Evolutionary conservation across 2,888 invertebrate species (phyloP).

Genomic region (Abrostola triplasia): DNA sequence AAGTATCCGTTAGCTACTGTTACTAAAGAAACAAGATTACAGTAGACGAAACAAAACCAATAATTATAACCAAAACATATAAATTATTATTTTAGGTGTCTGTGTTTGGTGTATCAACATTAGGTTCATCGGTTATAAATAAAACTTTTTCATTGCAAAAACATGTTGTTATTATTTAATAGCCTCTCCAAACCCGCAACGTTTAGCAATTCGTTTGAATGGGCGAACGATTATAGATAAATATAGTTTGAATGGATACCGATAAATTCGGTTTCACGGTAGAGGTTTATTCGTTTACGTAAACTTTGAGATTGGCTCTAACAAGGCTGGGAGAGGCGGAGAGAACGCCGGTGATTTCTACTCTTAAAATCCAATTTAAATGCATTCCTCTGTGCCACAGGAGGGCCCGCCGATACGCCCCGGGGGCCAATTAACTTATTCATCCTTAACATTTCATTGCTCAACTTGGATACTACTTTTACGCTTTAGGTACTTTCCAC

Average conservation of each 20-base stretch:
- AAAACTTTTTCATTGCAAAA: constrained; percentile 13
- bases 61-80: too few relatives aligned
- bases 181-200: constrained; percentile 31
- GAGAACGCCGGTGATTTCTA: constrained; percentile 85
- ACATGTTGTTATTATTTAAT: constrained; percentile 30
- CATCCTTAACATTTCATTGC: constrained; percentile 88
- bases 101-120: neutral
- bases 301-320: constrained; percentile 88
- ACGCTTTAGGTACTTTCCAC: constrained; percentile 63
- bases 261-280: constrained; percentile 80
- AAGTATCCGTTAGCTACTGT: too few relatives aligned
- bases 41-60: neutral
- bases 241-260: constrained; percentile 76
- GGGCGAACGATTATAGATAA: constrained; percentile 43
- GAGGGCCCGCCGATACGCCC: constrained; percentile 85
- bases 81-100: too few relatives aligned
- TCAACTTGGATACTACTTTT: constrained; percentile 79
- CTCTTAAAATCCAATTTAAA: constrained; percentile 89
- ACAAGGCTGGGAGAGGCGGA: constrained; percentile 84
- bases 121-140: neutral
- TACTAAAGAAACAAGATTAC: neutral
- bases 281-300: constrained; percentile 87
- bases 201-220: constrained; percentile 48
- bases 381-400: constrained; percentile 88
- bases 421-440: constrained; percentile 88